Evolutionary conservation across 2,113 vertebrate species (phyloP).

Genomic region (Clarias batrachus): DNA sequence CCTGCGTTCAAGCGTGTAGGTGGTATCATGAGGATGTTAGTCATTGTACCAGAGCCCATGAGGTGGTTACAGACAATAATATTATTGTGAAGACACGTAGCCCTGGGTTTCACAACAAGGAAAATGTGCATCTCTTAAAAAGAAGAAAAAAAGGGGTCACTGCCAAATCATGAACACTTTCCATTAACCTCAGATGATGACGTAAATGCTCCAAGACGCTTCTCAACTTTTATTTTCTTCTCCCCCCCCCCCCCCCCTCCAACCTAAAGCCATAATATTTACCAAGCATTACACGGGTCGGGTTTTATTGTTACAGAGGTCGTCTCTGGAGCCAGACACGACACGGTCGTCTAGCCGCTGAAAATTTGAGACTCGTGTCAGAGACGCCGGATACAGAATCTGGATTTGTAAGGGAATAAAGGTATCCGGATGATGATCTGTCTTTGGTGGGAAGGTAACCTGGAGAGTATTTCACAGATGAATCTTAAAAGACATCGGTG

Average conservation of each 20-base stretch:
- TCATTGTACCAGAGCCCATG: constrained; percentile 27
- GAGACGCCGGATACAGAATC: constrained; percentile 7
- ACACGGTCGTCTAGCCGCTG: constrained; percentile 12
- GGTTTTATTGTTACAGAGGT: constrained; percentile 4
- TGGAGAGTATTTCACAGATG: not conserved
- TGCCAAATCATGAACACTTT: constrained; percentile 34
- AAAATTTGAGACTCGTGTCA: constrained; percentile 20
- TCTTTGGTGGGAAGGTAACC: too few relatives aligned
- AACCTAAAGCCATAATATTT: constrained; percentile 8
- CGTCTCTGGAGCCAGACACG: constrained; percentile 19
- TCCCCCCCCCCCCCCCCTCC: not conserved
- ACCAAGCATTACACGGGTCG: constrained; percentile 2
- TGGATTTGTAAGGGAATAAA: constrained; percentile 41
- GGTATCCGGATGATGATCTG: constrained; percentile 26
- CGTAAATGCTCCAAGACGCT: not conserved
- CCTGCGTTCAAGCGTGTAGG: constrained; percentile 32
- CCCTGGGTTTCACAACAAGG: constrained; percentile 20
- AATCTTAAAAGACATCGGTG: constrained; percentile 54
- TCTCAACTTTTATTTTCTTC: not conserved
- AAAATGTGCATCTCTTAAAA: constrained; percentile 21
- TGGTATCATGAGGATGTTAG: constrained; percentile 48
- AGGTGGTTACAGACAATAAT: constrained; percentile 14
- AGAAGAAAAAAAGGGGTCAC: not conserved
- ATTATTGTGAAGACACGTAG: constrained; percentile 5
- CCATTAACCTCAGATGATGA: constrained; percentile 35